These are phyloP conservation scores for Ectemnius cavifrons DNA, from an alignment of 2,888 invertebrate genomes.

Conservation along the genomic window DNA sequence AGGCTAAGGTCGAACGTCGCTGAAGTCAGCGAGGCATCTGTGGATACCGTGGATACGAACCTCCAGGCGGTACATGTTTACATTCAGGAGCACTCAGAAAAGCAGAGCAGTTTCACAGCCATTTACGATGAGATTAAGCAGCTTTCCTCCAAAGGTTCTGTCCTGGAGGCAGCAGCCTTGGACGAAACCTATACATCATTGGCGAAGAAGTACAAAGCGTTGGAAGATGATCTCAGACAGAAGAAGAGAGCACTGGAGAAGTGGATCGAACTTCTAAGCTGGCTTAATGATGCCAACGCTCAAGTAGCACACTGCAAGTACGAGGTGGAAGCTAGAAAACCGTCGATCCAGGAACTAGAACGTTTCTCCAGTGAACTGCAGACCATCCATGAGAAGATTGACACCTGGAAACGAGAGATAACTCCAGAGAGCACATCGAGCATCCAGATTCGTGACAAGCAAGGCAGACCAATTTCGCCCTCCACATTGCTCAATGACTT, in stretches of 20 bases:
- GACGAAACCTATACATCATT: slow-evolving; percentile 88
- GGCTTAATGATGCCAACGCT: slow-evolving; percentile 89
- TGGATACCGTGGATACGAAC: slow-evolving; percentile 89
- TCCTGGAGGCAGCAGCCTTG: slow-evolving; percentile 86
- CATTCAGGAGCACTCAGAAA: slow-evolving; percentile 91
- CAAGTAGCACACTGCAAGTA: slow-evolving; percentile 90
- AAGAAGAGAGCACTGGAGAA: slow-evolving; percentile 88
- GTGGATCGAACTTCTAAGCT: slow-evolving; percentile 90
- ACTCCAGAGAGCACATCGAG: slow-evolving; percentile 84
- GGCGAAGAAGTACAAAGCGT: slow-evolving; percentile 87
- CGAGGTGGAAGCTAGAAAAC: slow-evolving; percentile 87
- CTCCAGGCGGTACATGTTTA: slow-evolving; percentile 89
- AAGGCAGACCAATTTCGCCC: slow-evolving; percentile 86
- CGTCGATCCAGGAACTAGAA: slow-evolving; percentile 85
- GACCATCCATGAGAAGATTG: slow-evolving; percentile 83
- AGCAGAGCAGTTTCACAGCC: slow-evolving; percentile 86
- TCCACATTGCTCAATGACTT: slow-evolving; percentile 86
- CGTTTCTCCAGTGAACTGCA: slow-evolving; percentile 85
- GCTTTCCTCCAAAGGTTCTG: slow-evolving; percentile 84
- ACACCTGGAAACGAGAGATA: slow-evolving; percentile 85
- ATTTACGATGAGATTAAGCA: slow-evolving; percentile 92
- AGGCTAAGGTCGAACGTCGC: slow-evolving; percentile 85
- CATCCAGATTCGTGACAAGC: slow-evolving; percentile 85
- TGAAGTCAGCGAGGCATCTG: slow-evolving; percentile 88
- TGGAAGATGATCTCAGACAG: slow-evolving; percentile 86